These are phyloP conservation scores for Aquatica leii DNA, from an alignment of 2,888 invertebrate genomes.

Conservation along the genomic window DNA sequence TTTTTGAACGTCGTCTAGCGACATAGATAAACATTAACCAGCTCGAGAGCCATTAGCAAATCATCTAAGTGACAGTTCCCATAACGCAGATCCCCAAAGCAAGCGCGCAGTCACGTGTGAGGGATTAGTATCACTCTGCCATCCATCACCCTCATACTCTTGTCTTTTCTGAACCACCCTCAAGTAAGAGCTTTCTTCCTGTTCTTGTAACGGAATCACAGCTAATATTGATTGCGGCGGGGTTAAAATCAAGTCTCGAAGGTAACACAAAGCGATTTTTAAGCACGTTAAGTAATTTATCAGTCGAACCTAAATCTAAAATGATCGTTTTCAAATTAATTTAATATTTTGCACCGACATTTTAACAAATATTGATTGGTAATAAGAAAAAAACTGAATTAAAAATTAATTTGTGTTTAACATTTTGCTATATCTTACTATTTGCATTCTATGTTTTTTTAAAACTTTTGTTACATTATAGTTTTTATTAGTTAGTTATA, in stretches of 20 bases:
- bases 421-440: too few species aligned
- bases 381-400: too few species aligned
- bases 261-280: not conserved
- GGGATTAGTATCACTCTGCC: constrained; percentile 56
- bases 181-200: constrained; percentile 34
- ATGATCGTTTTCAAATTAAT: too few species aligned
- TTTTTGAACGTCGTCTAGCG: constrained; percentile 33
- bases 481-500: too few species aligned
- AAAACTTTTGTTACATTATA: too few species aligned
- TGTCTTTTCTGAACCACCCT: constrained; percentile 35
- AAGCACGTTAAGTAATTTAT: too few species aligned
- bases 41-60: constrained; percentile 50
- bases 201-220: constrained; percentile 33
- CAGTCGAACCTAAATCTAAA: too few species aligned
- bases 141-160: constrained; percentile 52
- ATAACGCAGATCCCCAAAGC: constrained; percentile 52
- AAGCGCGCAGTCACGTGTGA: constrained; percentile 56
- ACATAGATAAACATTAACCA: constrained; percentile 41
- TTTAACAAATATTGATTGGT: too few species aligned
- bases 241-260: constrained; percentile 19
- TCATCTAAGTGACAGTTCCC: constrained; percentile 54
- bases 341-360: too few species aligned
- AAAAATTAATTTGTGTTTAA: too few species aligned
- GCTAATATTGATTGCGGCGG: constrained; percentile 29
- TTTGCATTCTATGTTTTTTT: too few species aligned